A percentile compares a stretch with the other conserved stretches of the same genome.
Conservation (phyloP, 2,888 invertebrate species). For the Diplolepis rosae region DNA sequence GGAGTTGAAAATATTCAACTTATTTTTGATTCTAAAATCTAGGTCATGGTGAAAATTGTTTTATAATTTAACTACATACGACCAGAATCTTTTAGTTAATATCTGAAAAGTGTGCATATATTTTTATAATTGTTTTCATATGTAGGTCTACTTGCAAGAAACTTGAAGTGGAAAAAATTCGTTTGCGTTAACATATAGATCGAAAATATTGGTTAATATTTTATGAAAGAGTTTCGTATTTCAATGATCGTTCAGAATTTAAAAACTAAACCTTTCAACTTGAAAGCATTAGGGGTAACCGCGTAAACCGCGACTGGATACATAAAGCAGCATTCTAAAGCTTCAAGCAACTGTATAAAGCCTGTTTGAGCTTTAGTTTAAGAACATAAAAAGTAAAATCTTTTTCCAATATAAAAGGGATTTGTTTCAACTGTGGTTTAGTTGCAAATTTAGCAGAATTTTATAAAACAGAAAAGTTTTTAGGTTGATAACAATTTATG, state of each 20-base stretch:
- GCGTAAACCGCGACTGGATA: not conserved
- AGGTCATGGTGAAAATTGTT: too few species aligned
- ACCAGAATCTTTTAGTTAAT: too few species aligned
- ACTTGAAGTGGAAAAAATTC: not conserved
- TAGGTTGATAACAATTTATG: too few species aligned
- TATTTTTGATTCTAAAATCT: too few species aligned
- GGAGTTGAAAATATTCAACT: too few species aligned
- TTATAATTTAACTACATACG: too few species aligned
- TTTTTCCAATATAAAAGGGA: conserved; percentile 6
- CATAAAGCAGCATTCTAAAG: conserved; percentile 1
- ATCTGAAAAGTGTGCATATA: too few species aligned
- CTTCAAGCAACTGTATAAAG: not conserved
- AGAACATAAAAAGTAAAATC: not conserved
- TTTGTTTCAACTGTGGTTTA: not conserved
- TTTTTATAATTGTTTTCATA: too few species aligned
- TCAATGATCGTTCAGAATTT: not conserved
- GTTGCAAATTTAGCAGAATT: not conserved
- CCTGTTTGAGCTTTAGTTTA: conserved; percentile 12
- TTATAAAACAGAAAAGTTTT: too few species aligned
- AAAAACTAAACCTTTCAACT: not conserved
- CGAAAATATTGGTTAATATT: not conserved
- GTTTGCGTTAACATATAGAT: not conserved
- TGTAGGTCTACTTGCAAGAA: too few species aligned
- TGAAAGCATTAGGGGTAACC: not conserved
- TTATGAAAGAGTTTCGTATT: not conserved